These are phyloP conservation scores for Dynastes tityus DNA, from an alignment of 2,888 invertebrate species.

Conservation along the genomic window DNA sequence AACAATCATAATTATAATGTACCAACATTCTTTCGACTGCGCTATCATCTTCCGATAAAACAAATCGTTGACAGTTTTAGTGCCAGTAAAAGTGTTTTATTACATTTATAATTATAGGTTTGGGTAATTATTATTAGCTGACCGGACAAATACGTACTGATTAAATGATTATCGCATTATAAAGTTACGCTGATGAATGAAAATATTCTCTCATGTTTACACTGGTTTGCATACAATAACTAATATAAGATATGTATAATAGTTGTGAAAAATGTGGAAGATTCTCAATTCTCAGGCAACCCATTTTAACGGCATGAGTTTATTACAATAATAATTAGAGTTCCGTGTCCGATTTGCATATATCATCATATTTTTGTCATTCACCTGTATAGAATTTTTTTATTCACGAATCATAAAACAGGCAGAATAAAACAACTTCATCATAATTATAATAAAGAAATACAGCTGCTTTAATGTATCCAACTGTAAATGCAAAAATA, in stretches of 20 bases:
- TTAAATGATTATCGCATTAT: slow-evolving; percentile 9
- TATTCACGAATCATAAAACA: not conserved
- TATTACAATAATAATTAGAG: not conserved
- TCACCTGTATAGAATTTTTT: slow-evolving; percentile 3
- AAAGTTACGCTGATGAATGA: slow-evolving; percentile 11
- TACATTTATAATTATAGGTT: slow-evolving; percentile 24
- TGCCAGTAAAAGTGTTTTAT: slow-evolving; percentile 31
- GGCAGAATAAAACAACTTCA: not conserved
- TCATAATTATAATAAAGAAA: not conserved
- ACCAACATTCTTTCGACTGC: not conserved
- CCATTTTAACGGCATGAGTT: not conserved
- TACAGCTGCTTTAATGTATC: not conserved
- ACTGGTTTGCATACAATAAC: slow-evolving; percentile 19
- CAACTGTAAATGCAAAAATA: not conserved
- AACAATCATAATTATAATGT: not conserved
- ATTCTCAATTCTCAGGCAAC: not conserved
- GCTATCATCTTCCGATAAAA: slow-evolving; percentile 23
- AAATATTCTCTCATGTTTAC: slow-evolving; percentile 22
- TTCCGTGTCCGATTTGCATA: slow-evolving; percentile 1
- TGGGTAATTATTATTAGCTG: slow-evolving; percentile 25
- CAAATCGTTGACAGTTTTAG: slow-evolving; percentile 27
- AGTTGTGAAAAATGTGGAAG: not conserved
- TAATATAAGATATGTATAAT: not conserved
- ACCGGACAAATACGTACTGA: not conserved
- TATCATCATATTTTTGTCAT: slow-evolving; percentile 23